Evolutionary conservation across 2,113 vertebrate genomes (phyloP).

Genomic region (Ptilonorhynchus violaceus): DNA sequence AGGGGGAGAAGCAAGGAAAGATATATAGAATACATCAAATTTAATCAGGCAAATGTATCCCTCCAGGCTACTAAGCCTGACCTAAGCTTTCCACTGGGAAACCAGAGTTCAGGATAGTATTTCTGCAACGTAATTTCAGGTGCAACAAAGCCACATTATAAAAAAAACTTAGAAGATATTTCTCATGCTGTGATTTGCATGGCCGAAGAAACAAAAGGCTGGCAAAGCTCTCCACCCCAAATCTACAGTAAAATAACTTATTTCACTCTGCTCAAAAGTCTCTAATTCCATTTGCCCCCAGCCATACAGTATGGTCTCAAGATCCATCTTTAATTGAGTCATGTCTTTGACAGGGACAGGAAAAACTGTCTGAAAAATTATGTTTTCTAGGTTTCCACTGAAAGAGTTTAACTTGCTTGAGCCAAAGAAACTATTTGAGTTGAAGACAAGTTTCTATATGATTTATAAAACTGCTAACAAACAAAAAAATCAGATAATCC

Average conservation of each 20-base stretch:
- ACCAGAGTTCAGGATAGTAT: background rate
- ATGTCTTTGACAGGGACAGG: background rate
- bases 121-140: slow-evolving; percentile 49
- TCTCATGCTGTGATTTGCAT: background rate
- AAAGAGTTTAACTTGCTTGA: background rate
- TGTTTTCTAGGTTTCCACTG: background rate
- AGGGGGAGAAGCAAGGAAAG: slow-evolving; percentile 15
- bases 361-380: background rate
- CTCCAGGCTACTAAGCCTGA: slow-evolving; percentile 27
- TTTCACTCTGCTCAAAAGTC: background rate
- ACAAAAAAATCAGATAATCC: background rate
- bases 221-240: background rate
- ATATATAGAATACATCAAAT: slow-evolving; percentile 41
- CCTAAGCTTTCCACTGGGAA: slow-evolving; percentile 41
- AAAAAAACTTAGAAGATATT: slow-evolving; percentile 21
- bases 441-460: background rate
- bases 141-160: slow-evolving; percentile 17
- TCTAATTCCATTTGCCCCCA: background rate
- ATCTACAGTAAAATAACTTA: background rate
- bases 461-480: background rate
- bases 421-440: background rate
- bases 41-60: slow-evolving; percentile 55
- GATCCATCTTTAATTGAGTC: background rate
- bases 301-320: background rate
- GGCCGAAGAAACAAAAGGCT: background rate